Evolutionary conservation across 2,113 vertebrate species (phyloP), one percentile per base, ranked within the genome.

Genomic region (Arothron firmamentum): DNA sequence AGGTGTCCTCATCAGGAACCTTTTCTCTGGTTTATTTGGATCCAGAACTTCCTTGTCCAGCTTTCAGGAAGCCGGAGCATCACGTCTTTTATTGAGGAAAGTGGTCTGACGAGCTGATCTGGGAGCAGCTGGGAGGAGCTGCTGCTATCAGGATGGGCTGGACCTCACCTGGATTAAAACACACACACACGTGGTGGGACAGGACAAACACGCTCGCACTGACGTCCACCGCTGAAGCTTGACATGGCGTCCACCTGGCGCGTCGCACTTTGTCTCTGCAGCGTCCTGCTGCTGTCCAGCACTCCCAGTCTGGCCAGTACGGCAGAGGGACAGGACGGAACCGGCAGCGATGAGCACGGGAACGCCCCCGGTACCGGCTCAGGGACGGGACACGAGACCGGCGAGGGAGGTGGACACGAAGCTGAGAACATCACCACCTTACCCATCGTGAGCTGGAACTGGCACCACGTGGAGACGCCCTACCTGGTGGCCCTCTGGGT

Each of bases 401-500:
- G 4, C 1, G 47, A 1, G 1, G 4, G 42, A 0, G 62, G 10
- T 53, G 52, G 52, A 23, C 43, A 48, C 13, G 72, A 25, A 8
- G 48, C 1, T 6, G 19, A 0, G 0, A 10, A 18, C 49, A 72
- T 90, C 79, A 82, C 77, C 11, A 90, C 88, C 0, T 45, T 92
- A n/a, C 87, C 90, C 1, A 89, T 92, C 14, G 91, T 92, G 51
- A 74, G 51, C 46, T 92, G 89, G 89, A 90, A 84, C 65, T 92
- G 91, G 91, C 17, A 77, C 0, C 89, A 91, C 16, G 86, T 91
- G 1, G 21, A 67, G 6, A 19, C 3, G 0, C 90, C 89, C 0
- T 92, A 92, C 80, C 41, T 91, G 67, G 88, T 92, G 72, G 74
- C 85, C 2, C 62, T 91, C 4, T 92, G 91, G 91, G 25, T 92